Evolutionary conservation across 2,888 invertebrate species (phyloP).

Genomic region (Rhodophaea formosa): DNA sequence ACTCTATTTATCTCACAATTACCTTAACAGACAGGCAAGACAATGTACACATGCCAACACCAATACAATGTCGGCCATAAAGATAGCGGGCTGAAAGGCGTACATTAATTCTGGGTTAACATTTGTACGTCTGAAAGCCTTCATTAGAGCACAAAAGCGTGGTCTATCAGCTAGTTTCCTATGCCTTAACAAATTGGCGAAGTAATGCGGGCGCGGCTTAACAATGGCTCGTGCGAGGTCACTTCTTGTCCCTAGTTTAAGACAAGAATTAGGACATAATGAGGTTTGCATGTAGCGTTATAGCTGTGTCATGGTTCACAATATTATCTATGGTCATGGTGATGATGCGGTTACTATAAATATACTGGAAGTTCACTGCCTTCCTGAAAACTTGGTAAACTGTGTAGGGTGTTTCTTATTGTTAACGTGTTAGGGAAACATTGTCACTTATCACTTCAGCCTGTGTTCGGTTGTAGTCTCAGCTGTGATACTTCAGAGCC

Average conservation of each 20-base stretch:
- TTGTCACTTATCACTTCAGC: no score
- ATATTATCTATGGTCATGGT: neutral
- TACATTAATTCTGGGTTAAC: conserved; percentile 61
- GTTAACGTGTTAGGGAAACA: no score
- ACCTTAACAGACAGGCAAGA: conserved; percentile 22
- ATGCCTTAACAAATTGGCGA: conserved; percentile 66
- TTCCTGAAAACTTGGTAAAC: neutral
- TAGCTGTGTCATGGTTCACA: conserved; percentile 3
- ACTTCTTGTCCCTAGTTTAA: conserved; percentile 8
- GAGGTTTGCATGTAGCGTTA: conserved; percentile 9
- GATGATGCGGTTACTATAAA: conserved; percentile 2
- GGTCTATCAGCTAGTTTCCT: conserved; percentile 71
- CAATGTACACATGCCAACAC: conserved; percentile 52
- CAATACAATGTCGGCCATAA: conserved; percentile 58
- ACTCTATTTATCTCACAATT: neutral
- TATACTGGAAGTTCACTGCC: neutral
- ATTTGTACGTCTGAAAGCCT: conserved; percentile 70
- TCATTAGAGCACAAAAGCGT: conserved; percentile 72
- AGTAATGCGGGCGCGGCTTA: conserved; percentile 54
- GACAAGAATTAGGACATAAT: conserved; percentile 13
- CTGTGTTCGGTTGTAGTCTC: no score
- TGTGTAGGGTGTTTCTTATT: no score
- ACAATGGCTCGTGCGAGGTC: conserved; percentile 36
- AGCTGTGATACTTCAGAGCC: no score
- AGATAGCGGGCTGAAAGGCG: conserved; percentile 64